Conservation (phyloP, 2,797 vertebrate species). For the Sylvia borin region DNA sequence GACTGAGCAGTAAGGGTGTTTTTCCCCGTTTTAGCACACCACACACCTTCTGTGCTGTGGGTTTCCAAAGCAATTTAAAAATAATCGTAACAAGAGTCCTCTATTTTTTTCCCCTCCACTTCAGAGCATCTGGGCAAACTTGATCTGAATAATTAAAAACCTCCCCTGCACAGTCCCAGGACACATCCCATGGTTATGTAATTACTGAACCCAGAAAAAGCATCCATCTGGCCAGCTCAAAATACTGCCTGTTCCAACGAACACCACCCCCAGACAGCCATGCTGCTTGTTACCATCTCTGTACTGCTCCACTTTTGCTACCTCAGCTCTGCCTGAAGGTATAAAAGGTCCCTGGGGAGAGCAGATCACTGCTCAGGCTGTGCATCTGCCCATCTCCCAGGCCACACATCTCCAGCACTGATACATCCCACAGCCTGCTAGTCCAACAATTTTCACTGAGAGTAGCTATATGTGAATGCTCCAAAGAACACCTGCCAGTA, state of each 20-base stretch:
- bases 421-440: not conserved
- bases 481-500: not conserved
- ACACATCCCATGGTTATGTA: conserved; percentile 39
- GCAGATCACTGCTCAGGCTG: not conserved
- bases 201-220: conserved; percentile 59
- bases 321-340: conserved; percentile 36
- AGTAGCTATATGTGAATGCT: not conserved
- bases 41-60: not conserved
- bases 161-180: conserved; percentile 46
- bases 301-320: not conserved
- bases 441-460: not conserved
- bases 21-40: not conserved
- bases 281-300: not conserved
- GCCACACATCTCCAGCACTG: not conserved
- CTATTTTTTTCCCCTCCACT: not conserved
- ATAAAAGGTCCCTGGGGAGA: conserved; percentile 12
- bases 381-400: conserved; percentile 31
- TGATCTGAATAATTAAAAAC: conserved; percentile 37
- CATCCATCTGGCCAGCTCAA: conserved; percentile 59
- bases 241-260: conserved; percentile 41
- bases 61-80: conserved; percentile 45
- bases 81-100: conserved; percentile 19
- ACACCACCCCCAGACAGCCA: conserved; percentile 16
- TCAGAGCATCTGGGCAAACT: conserved; percentile 15
- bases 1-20: not conserved